Evolutionary conservation across 2,797 vertebrate genomes (phyloP), one percentile per base, ranked within the genome.

Genomic region (Danio kyathit): DNA sequence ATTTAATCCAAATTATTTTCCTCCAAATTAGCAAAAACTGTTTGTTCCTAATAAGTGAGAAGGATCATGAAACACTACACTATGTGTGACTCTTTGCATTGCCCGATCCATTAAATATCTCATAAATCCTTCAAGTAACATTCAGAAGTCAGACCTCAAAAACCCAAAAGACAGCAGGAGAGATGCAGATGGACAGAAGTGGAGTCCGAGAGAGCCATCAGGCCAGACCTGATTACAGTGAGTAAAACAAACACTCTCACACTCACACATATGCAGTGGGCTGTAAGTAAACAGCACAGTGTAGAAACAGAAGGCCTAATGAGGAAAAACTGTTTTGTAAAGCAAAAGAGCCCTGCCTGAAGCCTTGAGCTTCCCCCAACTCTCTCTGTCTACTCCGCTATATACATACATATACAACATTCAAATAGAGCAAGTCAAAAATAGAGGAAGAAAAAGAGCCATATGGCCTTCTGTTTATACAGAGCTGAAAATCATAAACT

Each of bases 251-350:
- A 75, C 17, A 12, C 19, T 48, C 38, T 64, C 40, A 40, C 51
- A 72, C 46, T 48, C 49, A 77, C 66, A 76, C 75, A 79, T 17
- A 67, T 72, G 17, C 51, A 79, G 70, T 70, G 64, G 59, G 64
- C 48, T 57, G 76, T 49, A 61, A 80, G 57, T 75, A 80, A 80
- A 76, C 64, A 79, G 46, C 49, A 61, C 51, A 77, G 74, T 21
- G 38, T 63, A 65, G 49, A 69, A 76, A 80, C 72, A 83, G 66
- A 80, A 60, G 65, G 57, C 46, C 77, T 83, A 76, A 83, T 83
- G 76, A 69, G 76, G 38, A 19, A 79, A 83, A 74, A 83, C 63
- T 74, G 76, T 75, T 83, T 76, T 79, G 64, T 73, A 71, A 79
- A 74, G 57, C 76, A 75, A 74, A 78, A 56, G 71, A 69, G 63